These are phyloP conservation scores for Actenoides hombroni DNA, from an alignment of 2,113 vertebrate genomes.

Conservation along the genomic window DNA sequence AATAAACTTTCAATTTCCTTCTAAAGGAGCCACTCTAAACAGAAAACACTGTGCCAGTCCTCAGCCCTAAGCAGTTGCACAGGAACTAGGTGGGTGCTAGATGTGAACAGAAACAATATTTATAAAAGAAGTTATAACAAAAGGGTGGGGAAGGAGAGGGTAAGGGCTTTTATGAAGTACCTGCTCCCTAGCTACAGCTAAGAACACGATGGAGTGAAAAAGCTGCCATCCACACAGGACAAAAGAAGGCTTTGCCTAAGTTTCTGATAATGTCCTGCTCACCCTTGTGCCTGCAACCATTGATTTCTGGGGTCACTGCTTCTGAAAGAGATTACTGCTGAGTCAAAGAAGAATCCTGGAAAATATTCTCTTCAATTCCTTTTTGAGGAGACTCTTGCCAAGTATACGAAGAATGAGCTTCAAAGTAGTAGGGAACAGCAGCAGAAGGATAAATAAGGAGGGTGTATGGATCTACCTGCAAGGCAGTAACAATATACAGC, in stretches of 20 bases:
- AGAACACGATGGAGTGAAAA: background rate
- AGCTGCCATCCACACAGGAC: accelerated
- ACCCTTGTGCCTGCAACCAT: background rate
- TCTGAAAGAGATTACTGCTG: background rate
- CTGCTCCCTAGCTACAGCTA: accelerated
- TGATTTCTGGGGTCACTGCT: background rate
- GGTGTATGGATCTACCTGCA: background rate
- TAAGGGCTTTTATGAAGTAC: background rate
- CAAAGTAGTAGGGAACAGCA: background rate
- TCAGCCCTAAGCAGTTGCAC: background rate
- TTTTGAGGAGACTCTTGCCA: background rate
- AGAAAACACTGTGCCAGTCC: background rate
- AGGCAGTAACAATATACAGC: background rate
- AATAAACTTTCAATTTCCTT: background rate
- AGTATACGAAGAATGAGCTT: background rate
- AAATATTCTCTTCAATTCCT: background rate
- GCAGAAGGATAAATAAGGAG: background rate
- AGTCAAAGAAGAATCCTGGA: background rate
- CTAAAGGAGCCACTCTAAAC: background rate
- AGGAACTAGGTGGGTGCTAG: background rate
- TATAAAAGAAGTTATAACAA: background rate
- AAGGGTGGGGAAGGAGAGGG: background rate
- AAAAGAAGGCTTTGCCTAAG: background rate
- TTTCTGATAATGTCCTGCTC: background rate
- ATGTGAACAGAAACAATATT: background rate